Percentiles rank a stretch among this genome's conserved stretches.
These are phyloP conservation scores for Calidris pygmaea DNA, from an alignment of 2,113 vertebrate genomes.

Conservation along the genomic window DNA sequence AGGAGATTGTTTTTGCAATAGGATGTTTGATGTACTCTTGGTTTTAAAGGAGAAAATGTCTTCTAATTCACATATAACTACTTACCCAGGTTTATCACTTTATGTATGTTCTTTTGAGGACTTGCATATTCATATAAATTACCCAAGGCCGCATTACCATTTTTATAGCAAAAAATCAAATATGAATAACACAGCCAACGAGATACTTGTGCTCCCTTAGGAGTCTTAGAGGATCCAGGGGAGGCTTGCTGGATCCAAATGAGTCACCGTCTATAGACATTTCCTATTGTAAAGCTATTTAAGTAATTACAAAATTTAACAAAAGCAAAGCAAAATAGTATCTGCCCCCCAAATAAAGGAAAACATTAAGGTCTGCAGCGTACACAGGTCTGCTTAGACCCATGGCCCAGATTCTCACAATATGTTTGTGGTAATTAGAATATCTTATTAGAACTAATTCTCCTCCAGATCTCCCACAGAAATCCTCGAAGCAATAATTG, in stretches of 20 bases:
- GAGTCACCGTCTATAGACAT: neutral
- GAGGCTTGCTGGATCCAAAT: neutral
- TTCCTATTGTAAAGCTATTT: neutral
- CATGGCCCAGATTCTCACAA: neutral
- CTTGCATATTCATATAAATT: neutral
- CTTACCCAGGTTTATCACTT: neutral
- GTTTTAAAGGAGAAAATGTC: neutral
- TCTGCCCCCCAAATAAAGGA: neutral
- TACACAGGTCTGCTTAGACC: neutral
- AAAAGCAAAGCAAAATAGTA: neutral
- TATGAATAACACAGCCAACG: neutral
- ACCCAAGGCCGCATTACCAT: neutral
- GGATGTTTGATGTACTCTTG: neutral
- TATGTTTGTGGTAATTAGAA: neutral
- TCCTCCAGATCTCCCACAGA: neutral
- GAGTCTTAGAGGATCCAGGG: neutral
- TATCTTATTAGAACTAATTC: conserved; percentile 20
- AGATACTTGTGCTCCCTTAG: neutral
- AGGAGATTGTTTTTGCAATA: neutral
- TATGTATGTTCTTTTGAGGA: neutral
- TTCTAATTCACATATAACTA: neutral
- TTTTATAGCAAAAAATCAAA: conserved; percentile 10
- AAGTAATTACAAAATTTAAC: neutral
- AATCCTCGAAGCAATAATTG: neutral
- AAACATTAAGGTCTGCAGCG: neutral